phyloP scores from a whole-genome alignment of 2,888 invertebrate species.

The Drosophila limbata region DNA sequence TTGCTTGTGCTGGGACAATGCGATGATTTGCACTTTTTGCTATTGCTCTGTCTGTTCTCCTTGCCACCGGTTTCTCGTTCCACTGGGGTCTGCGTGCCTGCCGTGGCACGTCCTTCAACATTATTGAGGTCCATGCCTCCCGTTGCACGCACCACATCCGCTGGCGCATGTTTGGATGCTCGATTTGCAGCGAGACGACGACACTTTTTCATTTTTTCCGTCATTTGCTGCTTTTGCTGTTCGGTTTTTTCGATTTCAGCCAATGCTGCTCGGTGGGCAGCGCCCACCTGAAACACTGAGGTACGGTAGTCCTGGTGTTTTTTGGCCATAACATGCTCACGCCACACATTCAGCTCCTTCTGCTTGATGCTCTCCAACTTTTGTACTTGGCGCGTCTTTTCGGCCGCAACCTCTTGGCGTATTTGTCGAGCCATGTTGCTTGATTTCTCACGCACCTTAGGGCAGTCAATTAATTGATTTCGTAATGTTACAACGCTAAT shows the following conservation, averaged over 20 bases:
- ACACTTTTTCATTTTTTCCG: conserved; percentile 50
- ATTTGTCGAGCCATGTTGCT: conserved; percentile 87
- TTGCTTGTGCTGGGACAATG: conserved; percentile 17
- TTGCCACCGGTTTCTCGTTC: conserved; percentile 23
- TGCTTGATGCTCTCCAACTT: conserved; percentile 86
- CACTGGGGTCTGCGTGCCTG: conserved; percentile 65
- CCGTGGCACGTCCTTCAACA: conserved; percentile 51
- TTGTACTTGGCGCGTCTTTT: conserved; percentile 86
- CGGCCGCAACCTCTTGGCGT: conserved; percentile 86
- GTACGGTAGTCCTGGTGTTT: conserved; percentile 83
- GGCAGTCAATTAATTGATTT: conserved; percentile 8
- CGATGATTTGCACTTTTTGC: conserved; percentile 8
- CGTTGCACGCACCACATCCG: conserved; percentile 16
- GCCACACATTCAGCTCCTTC: conserved; percentile 86
- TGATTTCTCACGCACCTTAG: conserved; percentile 88
- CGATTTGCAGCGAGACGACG: conserved; percentile 31
- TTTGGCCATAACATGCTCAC: conserved; percentile 85
- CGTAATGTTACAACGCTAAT: conserved; percentile 29
- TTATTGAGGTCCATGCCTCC: conserved; percentile 47
- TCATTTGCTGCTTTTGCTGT: conserved; percentile 41
- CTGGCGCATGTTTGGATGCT: conserved; percentile 10
- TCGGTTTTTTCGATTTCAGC: conserved; percentile 65
- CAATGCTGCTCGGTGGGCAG: conserved; percentile 80
- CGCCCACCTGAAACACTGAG: conserved; percentile 81
- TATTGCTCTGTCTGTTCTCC: conserved; percentile 47